Conservation (phyloP, 2,797 vertebrate species). For the Danio kyathit region DNA sequence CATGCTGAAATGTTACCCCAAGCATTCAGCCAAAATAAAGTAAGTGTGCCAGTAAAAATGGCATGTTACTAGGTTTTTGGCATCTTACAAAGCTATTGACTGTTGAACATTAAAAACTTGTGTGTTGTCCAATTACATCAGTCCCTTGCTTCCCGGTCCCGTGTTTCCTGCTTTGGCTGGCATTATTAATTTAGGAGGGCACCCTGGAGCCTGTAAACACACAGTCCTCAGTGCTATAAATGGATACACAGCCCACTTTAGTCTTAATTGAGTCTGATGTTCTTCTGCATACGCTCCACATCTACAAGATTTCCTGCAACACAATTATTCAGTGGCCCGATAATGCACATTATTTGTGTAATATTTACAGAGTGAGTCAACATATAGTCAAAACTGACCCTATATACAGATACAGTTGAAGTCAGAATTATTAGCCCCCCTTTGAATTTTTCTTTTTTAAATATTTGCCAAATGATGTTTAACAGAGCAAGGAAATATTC, state of each 20-base stretch:
- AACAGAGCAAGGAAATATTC: too few relatives aligned
- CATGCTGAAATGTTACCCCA: background rate
- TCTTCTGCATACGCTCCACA: background rate
- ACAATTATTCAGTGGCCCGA: constrained; percentile 12
- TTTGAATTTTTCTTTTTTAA: too few relatives aligned
- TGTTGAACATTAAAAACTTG: background rate
- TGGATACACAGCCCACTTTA: background rate
- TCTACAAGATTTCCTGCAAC: background rate
- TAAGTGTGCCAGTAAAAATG: background rate
- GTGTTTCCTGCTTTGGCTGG: constrained; percentile 8
- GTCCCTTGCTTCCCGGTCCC: background rate
- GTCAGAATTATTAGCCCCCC: too few relatives aligned
- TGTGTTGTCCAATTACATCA: constrained; percentile 10
- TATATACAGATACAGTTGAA: too few relatives aligned
- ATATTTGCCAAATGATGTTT: too few relatives aligned
- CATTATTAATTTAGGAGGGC: background rate
- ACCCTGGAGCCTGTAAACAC: background rate
- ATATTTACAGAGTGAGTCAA: background rate
- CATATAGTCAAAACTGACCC: background rate
- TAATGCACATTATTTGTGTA: constrained; percentile 2
- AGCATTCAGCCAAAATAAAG: background rate
- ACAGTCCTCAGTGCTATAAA: constrained; percentile 8
- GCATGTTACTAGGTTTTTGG: background rate
- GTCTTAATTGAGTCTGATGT: constrained; percentile 29
- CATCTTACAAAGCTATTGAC: background rate